Conservation (phyloP, 1,140 invertebrate species). For the Dreissena polymorpha region DNA sequence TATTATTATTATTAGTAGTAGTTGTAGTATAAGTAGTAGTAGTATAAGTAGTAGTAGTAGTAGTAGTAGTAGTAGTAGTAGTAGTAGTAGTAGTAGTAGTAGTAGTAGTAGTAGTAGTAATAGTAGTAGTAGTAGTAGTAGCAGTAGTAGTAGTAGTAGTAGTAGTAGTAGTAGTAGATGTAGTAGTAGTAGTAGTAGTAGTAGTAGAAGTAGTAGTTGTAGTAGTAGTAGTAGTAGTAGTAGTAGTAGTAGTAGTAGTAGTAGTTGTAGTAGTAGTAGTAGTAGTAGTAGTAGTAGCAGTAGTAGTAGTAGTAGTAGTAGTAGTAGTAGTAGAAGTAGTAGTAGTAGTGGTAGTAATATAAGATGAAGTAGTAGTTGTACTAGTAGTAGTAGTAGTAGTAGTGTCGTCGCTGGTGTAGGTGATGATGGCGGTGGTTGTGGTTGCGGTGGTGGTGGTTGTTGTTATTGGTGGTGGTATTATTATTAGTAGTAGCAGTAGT, state of each 20-base stretch:
- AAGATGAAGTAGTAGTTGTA: not conserved
- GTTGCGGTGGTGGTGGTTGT: not conserved
- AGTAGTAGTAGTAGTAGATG: not conserved
- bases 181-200: slow-evolving; percentile 3
- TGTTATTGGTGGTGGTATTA: not conserved
- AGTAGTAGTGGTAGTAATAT: not conserved
- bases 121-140: slow-evolving; percentile 3
- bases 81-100: slow-evolving; percentile 2
- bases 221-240: not conserved
- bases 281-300: slow-evolving; percentile 1
- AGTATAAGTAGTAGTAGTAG: slow-evolving; percentile 2
- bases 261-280: not conserved
- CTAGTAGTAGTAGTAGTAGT: not conserved
- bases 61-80: slow-evolving; percentile 1
- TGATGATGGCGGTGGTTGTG: not conserved
- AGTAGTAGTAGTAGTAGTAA: slow-evolving; percentile 1
- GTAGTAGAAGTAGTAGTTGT: not conserved
- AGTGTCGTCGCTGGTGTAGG: not conserved
- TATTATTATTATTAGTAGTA: too few species aligned
- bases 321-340: not conserved
- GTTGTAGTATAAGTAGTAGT: too few species aligned
- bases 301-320: slow-evolving; percentile 3
- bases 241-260: slow-evolving; percentile 3
- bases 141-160: slow-evolving; percentile 1
- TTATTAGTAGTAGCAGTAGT: not conserved